Conservation (phyloP, 92 coral and sea anemone genomes). For the Muricea muricata region DNA sequence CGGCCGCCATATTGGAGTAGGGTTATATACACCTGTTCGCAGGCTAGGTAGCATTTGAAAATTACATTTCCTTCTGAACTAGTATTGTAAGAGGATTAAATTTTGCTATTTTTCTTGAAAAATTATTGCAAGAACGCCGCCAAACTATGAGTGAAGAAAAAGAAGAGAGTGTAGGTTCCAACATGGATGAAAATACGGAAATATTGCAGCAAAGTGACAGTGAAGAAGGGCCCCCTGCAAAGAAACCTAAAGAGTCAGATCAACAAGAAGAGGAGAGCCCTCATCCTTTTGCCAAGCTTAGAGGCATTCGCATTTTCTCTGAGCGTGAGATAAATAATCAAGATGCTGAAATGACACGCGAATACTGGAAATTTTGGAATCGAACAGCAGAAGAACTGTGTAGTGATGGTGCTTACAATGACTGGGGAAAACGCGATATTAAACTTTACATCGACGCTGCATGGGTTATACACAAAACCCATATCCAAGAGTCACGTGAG, state of each 20-base stretch:
- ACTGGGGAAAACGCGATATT: constrained; percentile 99
- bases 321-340: constrained; percentile 97
- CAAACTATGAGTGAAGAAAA: not conserved
- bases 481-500: constrained; percentile 86
- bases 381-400: constrained; percentile 96
- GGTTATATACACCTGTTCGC: constrained; percentile 3
- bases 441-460: constrained; percentile 98
- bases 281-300: constrained; percentile 84
- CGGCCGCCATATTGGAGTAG: not conserved
- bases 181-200: not conserved
- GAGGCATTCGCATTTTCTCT: constrained; percentile 94
- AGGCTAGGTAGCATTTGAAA: not conserved
- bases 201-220: not conserved
- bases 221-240: constrained; percentile 53
- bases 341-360: constrained; percentile 97
- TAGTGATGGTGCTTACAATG: constrained; percentile 98
- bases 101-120: no score
- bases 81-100: no score
- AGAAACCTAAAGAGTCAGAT: constrained; percentile 31
- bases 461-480: constrained; percentile 96
- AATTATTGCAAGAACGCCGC: not conserved
- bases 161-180: not conserved
- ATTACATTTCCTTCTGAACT: no score
- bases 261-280: constrained; percentile 67
- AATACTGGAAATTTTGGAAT: constrained; percentile 98